Base-by-base conservation (phyloP, 2,888 invertebrate genomes). In the Lithophane socia region DNA sequence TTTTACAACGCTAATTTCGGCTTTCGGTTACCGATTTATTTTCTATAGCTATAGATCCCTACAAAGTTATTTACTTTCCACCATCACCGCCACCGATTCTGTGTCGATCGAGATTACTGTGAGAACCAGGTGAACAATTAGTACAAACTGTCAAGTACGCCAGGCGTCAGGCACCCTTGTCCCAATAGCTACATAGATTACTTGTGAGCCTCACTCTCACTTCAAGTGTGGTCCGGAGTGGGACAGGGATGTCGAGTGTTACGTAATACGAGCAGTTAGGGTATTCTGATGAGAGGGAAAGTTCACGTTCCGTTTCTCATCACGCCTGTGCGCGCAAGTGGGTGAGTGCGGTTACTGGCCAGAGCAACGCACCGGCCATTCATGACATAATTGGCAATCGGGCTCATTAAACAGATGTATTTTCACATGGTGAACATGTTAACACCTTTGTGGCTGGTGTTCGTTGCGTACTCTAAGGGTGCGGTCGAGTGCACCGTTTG, bases 241-340 rank as follows among this genome's bases (percentile, higher is more conserved):
- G 86, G 91, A 91, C 90, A 91, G 90, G 91, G 91, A 90, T 90
- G 90, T 88, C 80, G 86, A 88, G 90, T 90, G 89, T 85, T 87
- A 85, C 90, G 92, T 91, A 92, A 92, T 90, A 90, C 90, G 92
- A 93, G 86, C 89, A 90, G 93, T 93, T 94, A 92, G 95, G 95
- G 93, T 91, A 92, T 93, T 92, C 91, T 94, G 93, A 93, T 91
- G 95, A 96, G 96, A 96, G 96, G 96, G 96, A 96, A 96, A 96
- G 96, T 96, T 93, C 90, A 94, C 93, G 94, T 93, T 93, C 93
- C 93, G 94, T 92, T 94, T 92, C 94, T 94, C 95, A 95, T 93
- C 94, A 95, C 96, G 96, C 94, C 92, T 94, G 92, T 88, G 87
- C 93, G 96, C 94, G 92, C 94, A 96, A 92, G 92, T 96, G 94